Evolutionary conservation across 2,888 invertebrate genomes (phyloP), one percentile per base, ranked within the genome.

Genomic region (Standfussiana lucernea): DNA sequence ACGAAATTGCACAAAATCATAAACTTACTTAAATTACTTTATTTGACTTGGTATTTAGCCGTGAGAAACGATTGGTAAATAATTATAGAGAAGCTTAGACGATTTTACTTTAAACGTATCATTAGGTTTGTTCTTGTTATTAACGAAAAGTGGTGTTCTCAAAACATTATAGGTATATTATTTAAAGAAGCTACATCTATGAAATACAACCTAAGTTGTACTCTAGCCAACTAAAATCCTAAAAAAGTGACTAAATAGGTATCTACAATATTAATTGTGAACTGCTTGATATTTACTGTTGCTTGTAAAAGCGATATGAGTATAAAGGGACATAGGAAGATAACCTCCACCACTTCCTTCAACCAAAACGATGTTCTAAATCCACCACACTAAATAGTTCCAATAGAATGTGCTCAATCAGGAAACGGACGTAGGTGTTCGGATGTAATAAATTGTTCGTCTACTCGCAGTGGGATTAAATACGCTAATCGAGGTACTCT

Each of bases 401-500:
- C 21, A 65, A 53, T 47, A n/a, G 10, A 28, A 66, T 50, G 24
- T 47, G 64, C n/a, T 61, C 61, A 45, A 66, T 50, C 40, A 82
- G 82, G 72, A 84, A 85, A 85, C 79, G 66, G 75, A 81, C 77
- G 76, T 74, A 61, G 28, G 13, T 67, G 28, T 24, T 84, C 66
- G 67, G 82, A 84, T 84, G 82, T 78, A 61, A 64, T 59, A 81
- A 81, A 85, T 75, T 79, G 70, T 72, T 72, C 65, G 32, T 71
- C 35, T 70, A 21, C 47, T 64, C 69, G 50, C 37, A 70, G 50
- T 75, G 42, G 74, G 59, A 79, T 75, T 32, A 72, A 81, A 72
- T 74, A 79, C 71, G 71, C 68, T 85, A 88, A 88, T 84, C 77
- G 86, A 79, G 32, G 32, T 70, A 81, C 78, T 82, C 83, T 86